Percentiles rank a stretch among this genome's conserved stretches.
Evolutionary conservation across 2,888 invertebrate species (phyloP).

Genomic region (Osedax fenrisi): DNA sequence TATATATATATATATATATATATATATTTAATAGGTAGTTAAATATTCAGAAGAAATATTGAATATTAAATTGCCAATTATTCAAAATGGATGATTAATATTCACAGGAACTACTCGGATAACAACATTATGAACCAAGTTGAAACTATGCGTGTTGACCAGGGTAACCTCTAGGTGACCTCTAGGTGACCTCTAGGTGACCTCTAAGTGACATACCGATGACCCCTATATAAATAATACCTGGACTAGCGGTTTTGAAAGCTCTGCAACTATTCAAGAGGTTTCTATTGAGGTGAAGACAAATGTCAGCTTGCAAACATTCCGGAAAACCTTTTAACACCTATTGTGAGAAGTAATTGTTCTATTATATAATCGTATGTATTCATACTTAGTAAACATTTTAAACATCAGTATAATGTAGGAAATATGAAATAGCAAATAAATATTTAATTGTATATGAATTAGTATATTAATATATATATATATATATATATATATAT

Average conservation of each 20-base stretch:
- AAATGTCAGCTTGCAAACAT: conserved; percentile 42
- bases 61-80: too few species aligned
- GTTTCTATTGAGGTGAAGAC: conserved; percentile 41
- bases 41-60: too few species aligned
- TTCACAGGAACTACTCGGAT: too few species aligned
- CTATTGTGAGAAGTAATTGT: conserved; percentile 31
- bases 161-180: too few species aligned
- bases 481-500: conserved; percentile 5
- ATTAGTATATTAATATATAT: not conserved
- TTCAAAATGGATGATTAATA: too few species aligned
- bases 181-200: too few species aligned
- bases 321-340: conserved; percentile 42
- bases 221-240: too few species aligned
- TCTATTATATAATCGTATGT: too few species aligned
- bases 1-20: not conserved
- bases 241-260: conserved; percentile 41
- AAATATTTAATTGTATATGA: not conserved
- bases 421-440: not conserved
- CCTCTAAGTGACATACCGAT: too few species aligned
- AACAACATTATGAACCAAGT: too few species aligned
- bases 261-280: conserved; percentile 39
- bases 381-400: not conserved
- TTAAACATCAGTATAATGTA: too few species aligned
- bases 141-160: too few species aligned
- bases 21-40: not conserved